phyloP scores from a whole-genome alignment of 2,888 invertebrate genomes.

The Hipparchia semele region DNA sequence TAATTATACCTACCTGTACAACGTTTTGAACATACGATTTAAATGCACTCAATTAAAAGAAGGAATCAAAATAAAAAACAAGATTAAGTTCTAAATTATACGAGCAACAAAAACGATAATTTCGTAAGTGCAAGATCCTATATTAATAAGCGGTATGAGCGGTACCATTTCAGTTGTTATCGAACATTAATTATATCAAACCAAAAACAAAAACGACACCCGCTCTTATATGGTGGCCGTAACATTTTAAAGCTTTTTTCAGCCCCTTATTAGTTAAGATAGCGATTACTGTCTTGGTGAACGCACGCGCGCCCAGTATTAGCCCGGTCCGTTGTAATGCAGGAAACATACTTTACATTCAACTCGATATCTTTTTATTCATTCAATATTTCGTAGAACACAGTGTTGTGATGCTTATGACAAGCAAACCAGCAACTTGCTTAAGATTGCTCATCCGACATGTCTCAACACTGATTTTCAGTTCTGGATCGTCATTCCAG shows the following conservation, averaged over 20 bases:
- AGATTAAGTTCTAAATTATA: not conserved
- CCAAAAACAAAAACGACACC: not conserved
- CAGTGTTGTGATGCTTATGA: too few species aligned
- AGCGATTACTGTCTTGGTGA: slow-evolving; percentile 30
- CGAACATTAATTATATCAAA: slow-evolving; percentile 2
- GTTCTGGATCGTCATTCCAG: too few species aligned
- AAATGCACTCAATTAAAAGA: too few species aligned
- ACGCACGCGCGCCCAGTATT: slow-evolving; percentile 52
- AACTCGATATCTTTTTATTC: not conserved
- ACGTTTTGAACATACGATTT: too few species aligned
- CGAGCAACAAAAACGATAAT: not conserved
- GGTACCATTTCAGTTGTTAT: not conserved
- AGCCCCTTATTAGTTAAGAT: slow-evolving; percentile 27
- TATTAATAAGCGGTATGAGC: not conserved
- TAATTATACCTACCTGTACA: too few species aligned
- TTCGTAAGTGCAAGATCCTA: not conserved
- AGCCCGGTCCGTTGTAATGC: slow-evolving; percentile 41
- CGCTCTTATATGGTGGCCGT: slow-evolving; percentile 18
- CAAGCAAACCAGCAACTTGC: too few species aligned
- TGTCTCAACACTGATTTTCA: too few species aligned
- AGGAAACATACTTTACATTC: not conserved
- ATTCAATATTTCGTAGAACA: too few species aligned
- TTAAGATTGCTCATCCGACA: too few species aligned
- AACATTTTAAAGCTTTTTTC: slow-evolving; percentile 6
- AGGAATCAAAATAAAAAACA: not conserved